Percentiles rank a stretch among this genome's conserved stretches.
Conservation (phyloP, 2,888 invertebrate species). For the Rutpela maculata region DNA sequence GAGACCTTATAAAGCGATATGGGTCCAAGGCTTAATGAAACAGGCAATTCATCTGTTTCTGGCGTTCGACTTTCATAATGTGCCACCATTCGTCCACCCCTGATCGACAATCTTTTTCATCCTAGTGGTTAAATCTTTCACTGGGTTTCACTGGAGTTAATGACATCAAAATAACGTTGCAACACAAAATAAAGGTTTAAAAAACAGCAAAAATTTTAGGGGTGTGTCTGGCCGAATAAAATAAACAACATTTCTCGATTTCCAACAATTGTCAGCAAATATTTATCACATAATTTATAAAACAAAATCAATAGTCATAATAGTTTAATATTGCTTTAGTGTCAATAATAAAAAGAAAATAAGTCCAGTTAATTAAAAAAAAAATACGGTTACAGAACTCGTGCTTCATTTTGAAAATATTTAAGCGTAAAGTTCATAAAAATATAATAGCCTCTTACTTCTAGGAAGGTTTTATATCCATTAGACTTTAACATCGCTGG, state of each 20-base stretch:
- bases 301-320: constrained; percentile 12
- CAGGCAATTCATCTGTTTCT: no score
- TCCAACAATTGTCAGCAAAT: constrained; percentile 1
- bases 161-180: neutral
- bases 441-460: constrained; percentile 7
- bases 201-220: constrained; percentile 1
- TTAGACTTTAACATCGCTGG: neutral
- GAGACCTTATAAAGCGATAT: no score
- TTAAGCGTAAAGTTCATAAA: neutral
- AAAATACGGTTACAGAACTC: neutral
- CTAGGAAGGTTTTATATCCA: neutral
- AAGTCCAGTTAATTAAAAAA: constrained; percentile 24
- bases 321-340: constrained; percentile 27
- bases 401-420: neutral
- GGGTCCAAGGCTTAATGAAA: no score
- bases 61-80: no score
- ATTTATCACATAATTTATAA: constrained; percentile 22
- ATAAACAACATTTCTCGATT: neutral
- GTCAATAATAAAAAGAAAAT: constrained; percentile 22
- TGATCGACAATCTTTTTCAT: no score
- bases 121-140: neutral
- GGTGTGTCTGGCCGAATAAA: constrained; percentile 1
- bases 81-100: no score
- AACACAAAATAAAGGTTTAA: neutral
- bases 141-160: neutral